Evolutionary conservation across 92 coral and sea anemone genomes (phyloP), one percentile per base, ranked within the genome.

Genomic region (Isaurus tuberculatus): DNA sequence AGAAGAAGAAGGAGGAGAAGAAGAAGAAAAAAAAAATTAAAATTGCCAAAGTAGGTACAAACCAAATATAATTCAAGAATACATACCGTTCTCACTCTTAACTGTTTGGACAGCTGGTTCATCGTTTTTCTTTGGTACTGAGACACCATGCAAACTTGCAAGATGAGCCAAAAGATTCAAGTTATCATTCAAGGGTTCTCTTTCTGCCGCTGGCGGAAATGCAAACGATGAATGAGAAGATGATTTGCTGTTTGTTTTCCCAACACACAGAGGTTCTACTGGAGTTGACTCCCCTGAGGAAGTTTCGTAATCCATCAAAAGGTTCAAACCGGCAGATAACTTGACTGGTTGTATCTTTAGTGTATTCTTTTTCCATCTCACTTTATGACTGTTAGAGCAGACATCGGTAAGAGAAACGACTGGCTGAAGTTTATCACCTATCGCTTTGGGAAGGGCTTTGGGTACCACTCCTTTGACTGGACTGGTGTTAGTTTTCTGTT

Each of bases 281-380:
- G 86, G 83, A 10, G 93, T 90, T 1, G 94, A 87, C 32, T 83
- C 90, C 31, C 92, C 98, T 8, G 91, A 70, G 2, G 99, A 94
- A 5, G 99, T 94, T 72, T 86, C 89, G 36, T 97, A 97, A 75
- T 88, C 97, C 94, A 87, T 84, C 16, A 97, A 83, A 10, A 94
- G 86, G 69, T 91, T 90, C 33, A 97, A 78, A 49, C 98, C 99
- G 53, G 88, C 72, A 19, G 94, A 86, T 20, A 87, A 58, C 17
- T 73, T 75, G 28, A 75, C 55, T 33, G 71, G 72, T 13, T 67
- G 71, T 26, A 65, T 78, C 3, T 79, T 77, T 5, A 77, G 14
- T 19, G 46, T 6, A 15, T 77, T 77, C 16, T 77, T 70, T 55
- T 61, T 36, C 68, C 46, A 57, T 26, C 20, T 77, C 34, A 33